A percentile compares a stretch with the other conserved stretches of the same genome.
Evolutionary conservation across 2,113 vertebrate genomes (phyloP).

Genomic region (Nothocercus julius): DNA sequence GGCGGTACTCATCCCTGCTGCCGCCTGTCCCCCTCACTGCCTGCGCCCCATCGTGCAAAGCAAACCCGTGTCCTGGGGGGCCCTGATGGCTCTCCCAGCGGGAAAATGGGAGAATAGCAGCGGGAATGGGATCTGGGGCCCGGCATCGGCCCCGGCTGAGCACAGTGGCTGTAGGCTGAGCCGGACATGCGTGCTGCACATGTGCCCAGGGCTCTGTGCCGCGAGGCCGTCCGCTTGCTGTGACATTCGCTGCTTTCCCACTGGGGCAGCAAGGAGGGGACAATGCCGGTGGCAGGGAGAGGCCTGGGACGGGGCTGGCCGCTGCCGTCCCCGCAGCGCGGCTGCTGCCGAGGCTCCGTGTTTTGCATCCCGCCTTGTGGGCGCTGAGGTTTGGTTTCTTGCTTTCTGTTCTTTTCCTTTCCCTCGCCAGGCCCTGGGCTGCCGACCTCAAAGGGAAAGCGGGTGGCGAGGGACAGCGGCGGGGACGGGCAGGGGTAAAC

Average conservation of each 20-base stretch:
- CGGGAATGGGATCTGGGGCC: background rate
- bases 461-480: conserved; percentile 50
- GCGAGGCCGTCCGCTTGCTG: background rate
- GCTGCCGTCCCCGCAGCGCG: rapidly evolving
- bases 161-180: background rate
- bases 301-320: background rate
- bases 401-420: conserved; percentile 67
- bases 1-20: background rate
- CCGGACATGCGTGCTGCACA: too few species aligned
- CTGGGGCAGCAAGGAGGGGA: background rate
- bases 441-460: conserved; percentile 68
- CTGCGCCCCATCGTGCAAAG: rapidly evolving
- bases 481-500: conserved; percentile 69
- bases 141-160: background rate
- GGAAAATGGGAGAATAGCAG: background rate
- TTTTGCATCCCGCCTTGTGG: conserved; percentile 71
- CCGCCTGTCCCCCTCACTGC: background rate
- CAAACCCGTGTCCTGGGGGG: background rate
- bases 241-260: background rate
- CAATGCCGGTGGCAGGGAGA: rapidly evolving
- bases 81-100: background rate
- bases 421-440: conserved; percentile 64
- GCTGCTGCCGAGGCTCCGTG: background rate
- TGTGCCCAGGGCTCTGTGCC: too few species aligned
- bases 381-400: conserved; percentile 72